These are phyloP conservation scores for Peromyscus nudipes DNA, from an alignment of 2,797 vertebrate genomes.

Conservation along the genomic window DNA sequence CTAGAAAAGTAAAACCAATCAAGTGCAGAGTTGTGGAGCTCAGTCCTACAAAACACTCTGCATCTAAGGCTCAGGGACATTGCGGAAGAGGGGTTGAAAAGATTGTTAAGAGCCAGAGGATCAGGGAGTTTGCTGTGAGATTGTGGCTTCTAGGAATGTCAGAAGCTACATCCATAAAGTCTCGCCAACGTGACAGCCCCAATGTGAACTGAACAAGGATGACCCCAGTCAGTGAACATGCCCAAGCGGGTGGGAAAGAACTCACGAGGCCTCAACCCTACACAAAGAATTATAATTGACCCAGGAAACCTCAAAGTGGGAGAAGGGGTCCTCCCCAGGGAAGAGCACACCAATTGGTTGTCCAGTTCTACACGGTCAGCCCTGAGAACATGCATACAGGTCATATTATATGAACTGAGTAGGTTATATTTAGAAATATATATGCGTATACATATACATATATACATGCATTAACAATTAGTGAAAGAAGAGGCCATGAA, in stretches of 20 bases:
- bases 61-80: background rate
- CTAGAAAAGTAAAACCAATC: background rate
- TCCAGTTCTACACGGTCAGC: background rate
- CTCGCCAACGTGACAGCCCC: background rate
- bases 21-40: background rate
- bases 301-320: background rate
- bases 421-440: background rate
- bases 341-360: background rate
- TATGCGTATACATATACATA: background rate
- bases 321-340: background rate
- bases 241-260: background rate
- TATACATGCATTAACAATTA: background rate
- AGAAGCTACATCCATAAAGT: background rate
- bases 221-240: background rate
- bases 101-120: background rate
- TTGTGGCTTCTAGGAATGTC: background rate
- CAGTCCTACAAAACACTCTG: background rate
- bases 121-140: background rate
- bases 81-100: background rate
- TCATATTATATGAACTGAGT: background rate
- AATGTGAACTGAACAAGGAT: background rate
- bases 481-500: background rate
- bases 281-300: background rate
- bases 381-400: background rate
- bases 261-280: no score